Evolutionary conservation across 2,888 invertebrate species (phyloP).

Genomic region (Orthonychiurus folsomi): DNA sequence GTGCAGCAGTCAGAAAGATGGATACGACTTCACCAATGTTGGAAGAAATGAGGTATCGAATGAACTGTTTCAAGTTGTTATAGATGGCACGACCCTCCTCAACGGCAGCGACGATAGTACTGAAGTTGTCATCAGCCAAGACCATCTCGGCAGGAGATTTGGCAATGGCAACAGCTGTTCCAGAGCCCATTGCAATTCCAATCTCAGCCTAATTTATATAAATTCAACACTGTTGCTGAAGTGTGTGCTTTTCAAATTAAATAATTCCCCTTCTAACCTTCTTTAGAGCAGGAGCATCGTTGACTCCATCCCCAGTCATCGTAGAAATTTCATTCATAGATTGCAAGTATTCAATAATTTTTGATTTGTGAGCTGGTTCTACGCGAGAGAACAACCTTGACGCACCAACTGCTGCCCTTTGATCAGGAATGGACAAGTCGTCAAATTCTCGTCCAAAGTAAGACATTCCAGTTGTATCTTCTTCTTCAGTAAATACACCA

Average conservation of each 20-base stretch:
- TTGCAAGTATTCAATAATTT: conserved; percentile 97
- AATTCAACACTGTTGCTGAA: background rate
- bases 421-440: conserved; percentile 81
- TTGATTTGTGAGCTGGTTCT: conserved; percentile 98
- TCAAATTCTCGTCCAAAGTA: conserved; percentile 99
- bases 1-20: conserved; percentile 98
- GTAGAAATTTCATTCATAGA: conserved; percentile 99
- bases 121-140: conserved; percentile 99
- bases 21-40: conserved; percentile 92
- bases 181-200: conserved; percentile 99
- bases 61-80: conserved; percentile 99
- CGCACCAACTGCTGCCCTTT: conserved; percentile 78
- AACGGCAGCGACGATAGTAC: conserved; percentile 97
- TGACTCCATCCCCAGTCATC: conserved; percentile 99
- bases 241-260: background rate
- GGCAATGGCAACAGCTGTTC: conserved; percentile 98
- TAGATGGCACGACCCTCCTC: conserved; percentile 99
- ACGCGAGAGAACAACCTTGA: conserved; percentile 96
- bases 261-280: conserved; percentile 55
- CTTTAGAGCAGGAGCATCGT: conserved; percentile 98
- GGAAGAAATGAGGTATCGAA: conserved; percentile 98
- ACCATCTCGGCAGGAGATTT: conserved; percentile 99
- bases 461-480: conserved; percentile 89
- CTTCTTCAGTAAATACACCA: conserved; percentile 91
- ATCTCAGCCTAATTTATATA: conserved; percentile 60